Conservation (phyloP, 2,888 invertebrate species). For the Notodonta ziczac region DNA sequence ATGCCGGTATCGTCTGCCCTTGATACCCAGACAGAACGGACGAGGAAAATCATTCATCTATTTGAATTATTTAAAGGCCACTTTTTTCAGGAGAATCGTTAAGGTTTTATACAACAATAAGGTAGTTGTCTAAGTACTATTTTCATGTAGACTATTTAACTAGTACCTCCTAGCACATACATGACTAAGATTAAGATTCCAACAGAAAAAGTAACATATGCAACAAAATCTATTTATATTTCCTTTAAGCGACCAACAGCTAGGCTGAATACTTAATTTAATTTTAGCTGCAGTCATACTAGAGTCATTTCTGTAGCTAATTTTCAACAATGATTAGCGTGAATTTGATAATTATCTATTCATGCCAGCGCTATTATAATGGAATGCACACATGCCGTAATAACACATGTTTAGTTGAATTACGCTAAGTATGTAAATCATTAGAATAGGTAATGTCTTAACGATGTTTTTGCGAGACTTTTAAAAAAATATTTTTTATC, state of each 20-base stretch:
- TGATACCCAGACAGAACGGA: not conserved
- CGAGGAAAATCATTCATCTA: not conserved
- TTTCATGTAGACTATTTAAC: not conserved
- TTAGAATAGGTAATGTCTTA: not conserved
- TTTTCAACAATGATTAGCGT: slow-evolving; percentile 4
- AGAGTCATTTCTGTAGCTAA: not conserved
- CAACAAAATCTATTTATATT: too few relatives aligned
- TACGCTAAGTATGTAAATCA: slow-evolving; percentile 7
- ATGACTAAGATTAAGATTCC: too few relatives aligned
- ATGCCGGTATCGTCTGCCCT: not conserved
- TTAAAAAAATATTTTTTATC: too few relatives aligned
- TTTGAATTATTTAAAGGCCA: not conserved
- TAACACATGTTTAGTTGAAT: slow-evolving; percentile 3
- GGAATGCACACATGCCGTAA: not conserved
- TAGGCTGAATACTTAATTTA: too few relatives aligned
- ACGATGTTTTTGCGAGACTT: not conserved
- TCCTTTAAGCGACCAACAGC: too few relatives aligned
- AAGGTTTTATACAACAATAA: not conserved
- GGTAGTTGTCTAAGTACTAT: not conserved
- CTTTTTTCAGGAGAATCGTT: not conserved
- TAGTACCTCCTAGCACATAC: too few relatives aligned
- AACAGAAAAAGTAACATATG: too few relatives aligned
- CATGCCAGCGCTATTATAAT: slow-evolving; percentile 3
- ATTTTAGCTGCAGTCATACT: too few relatives aligned
- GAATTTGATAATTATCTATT: slow-evolving; percentile 9